These are phyloP conservation scores for Phalacrocorax aristotelis DNA, from an alignment of 2,113 vertebrate species.

Conservation along the genomic window DNA sequence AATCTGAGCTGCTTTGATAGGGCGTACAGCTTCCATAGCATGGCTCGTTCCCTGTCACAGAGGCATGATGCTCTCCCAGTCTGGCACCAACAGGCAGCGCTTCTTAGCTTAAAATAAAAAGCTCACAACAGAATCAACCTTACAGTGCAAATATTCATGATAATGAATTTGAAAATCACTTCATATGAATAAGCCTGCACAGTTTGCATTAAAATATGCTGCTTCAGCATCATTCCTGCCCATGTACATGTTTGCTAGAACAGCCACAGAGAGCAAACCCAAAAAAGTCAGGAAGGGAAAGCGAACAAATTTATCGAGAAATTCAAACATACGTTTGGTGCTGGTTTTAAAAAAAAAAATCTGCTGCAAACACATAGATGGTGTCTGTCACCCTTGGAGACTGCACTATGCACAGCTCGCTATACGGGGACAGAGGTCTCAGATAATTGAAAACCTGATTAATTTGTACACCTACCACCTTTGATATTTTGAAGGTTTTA, in stretches of 20 bases:
- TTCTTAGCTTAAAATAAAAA: conserved; percentile 35
- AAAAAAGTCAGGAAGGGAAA: conserved; percentile 44
- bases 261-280: conserved; percentile 39
- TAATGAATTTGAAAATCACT: conserved; percentile 54
- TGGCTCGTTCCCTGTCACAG: neutral
- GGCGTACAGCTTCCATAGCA: neutral
- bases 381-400: neutral
- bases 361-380: neutral
- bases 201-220: conserved; percentile 60
- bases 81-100: neutral
- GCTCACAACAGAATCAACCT: conserved; percentile 41
- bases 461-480: neutral
- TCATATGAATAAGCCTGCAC: conserved; percentile 26
- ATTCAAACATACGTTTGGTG: conserved; percentile 42
- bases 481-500: neutral
- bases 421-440: neutral
- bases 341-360: neutral
- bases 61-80: neutral
- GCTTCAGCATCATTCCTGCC: conserved; percentile 55
- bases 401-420: neutral
- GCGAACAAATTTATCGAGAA: conserved; percentile 41
- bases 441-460: conserved; percentile 32
- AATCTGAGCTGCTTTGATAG: conserved; percentile 3
- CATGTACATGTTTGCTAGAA: conserved; percentile 30
- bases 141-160: conserved; percentile 44